Evolutionary conservation across 2,888 invertebrate genomes (phyloP), one percentile per base, ranked within the genome.

Genomic region (Diaprepes abbreviatus): DNA sequence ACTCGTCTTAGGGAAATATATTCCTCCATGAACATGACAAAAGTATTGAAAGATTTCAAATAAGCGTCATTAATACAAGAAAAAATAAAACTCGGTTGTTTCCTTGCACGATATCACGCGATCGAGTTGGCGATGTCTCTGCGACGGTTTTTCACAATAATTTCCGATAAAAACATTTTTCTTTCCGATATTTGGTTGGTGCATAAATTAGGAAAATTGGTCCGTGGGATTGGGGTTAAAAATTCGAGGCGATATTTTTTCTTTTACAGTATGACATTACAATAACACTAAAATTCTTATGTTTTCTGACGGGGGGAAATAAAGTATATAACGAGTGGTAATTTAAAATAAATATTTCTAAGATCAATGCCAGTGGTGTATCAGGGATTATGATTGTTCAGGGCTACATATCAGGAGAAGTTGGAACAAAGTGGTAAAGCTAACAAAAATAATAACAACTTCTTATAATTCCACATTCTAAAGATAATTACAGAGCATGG

Each of bases 101-200:
- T 70, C 66, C 57, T 54, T 73, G 75, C 79, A 79, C 79, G 79
- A 74, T 38, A 79, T 77, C 79, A 78, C 79, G 80, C 79, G 75
- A 79, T 71, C 62, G 48, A 52, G 35, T 63, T 73, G 77, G 80
- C 74, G 80, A 80, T 78, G 78, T 80, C 80, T 74, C 80, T 74
- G 78, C 70, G 73, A 72, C 31, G 58, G 38, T 66, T 66, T 70
- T 70, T 70, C 67, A 67, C 35, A 67, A 75, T 75, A 73, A 72
- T 75, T 76, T 76, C 73, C 76, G 71, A 73, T 52, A 74, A 76
- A 70, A 77, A 50, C 36, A 57, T 66, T 59, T 65, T 66, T 66
- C 52, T 50, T 52, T 50, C 17, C 40, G n/a, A 58, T 58, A 40
- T 58, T 40, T 21, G n/a, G 17, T 24, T 10, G 28, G 40, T 58